Evolutionary conservation across 2,888 invertebrate genomes (phyloP), one percentile per base, ranked within the genome.

Genomic region (Himalopsyche tibetana): DNA sequence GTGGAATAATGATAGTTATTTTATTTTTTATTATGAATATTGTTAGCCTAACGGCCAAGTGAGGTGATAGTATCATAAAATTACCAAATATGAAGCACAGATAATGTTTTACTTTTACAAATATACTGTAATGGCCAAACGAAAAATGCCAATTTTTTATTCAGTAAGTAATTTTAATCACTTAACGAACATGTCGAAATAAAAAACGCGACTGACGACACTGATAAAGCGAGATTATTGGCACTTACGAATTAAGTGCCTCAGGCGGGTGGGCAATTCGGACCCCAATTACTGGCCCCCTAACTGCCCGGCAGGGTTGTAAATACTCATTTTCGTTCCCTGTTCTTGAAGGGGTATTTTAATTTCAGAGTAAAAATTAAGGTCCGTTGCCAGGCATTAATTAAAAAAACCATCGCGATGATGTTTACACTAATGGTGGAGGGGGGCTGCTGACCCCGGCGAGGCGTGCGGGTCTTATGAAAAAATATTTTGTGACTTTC

Each of bases 331-430:
- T 80, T 80, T 17, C 12, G 15, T n/a, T n/a, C 74, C 80, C 80
- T 5, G 80, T 80, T 80, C 80, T 42, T 38, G 38, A 38, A 40
- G 42, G n/a, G 80, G 80, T 80, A 42, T 42, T 42, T 80, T n/a
- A 63, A 63, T 80, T n/a, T 38, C 80, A 80, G 42, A 38, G 80
- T 38, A 80, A 42, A 42, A 40, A 40, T 80, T 80, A 38, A 80
- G 80, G 80, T 36, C 80, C n/a, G 40, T 36, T n/a, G 28, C 12
- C 11, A 5, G n/a, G 42, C 80, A 80, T 80, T 80, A 38, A 80
- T 80, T 80, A 80, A 80, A 80, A 80, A 80, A 80, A 38, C 28
- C 80, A 38, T 42, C 80, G 38, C 36, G 36, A 80, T 80, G 80
- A 80, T 80, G 80, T 80, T 80, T 80, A 42, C 80, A 40, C 42